Percentiles rank a stretch among this genome's conserved stretches.
These are phyloP conservation scores for Propithecus deckenii DNA, from an alignment of 2,797 vertebrate species.

Conservation along the genomic window DNA sequence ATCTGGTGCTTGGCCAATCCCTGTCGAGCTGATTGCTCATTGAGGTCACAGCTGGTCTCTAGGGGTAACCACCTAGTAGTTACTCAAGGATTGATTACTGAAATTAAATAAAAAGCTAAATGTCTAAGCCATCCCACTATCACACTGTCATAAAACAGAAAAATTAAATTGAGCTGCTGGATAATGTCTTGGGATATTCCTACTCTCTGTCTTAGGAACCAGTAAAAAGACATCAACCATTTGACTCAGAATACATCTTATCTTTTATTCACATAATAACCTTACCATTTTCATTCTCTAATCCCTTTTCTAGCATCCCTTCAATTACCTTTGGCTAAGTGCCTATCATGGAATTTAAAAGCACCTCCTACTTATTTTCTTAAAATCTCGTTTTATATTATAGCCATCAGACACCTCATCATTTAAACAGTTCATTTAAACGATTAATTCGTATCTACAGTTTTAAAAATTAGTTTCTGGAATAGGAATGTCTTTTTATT, in stretches of 20 bases:
- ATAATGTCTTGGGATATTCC: constrained; percentile 27
- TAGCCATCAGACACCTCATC: background rate
- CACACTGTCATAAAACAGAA: constrained; percentile 30
- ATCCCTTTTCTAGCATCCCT: constrained; percentile 16
- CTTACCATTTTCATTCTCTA: constrained; percentile 57
- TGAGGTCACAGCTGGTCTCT: background rate
- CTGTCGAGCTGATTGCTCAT: background rate
- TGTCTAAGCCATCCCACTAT: constrained; percentile 15
- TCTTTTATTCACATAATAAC: constrained; percentile 39
- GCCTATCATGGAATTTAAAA: constrained; percentile 51
- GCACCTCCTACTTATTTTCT: constrained; percentile 12
- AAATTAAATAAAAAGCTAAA: constrained; percentile 50
- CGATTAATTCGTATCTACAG: background rate
- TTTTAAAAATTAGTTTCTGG: constrained; percentile 9
- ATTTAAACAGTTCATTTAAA: constrained; percentile 39
- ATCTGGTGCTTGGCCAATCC: constrained; percentile 38
- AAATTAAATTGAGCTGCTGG: background rate
- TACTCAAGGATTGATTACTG: background rate
- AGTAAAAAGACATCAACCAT: background rate
- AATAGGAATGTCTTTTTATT: background rate
- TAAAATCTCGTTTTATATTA: constrained; percentile 40
- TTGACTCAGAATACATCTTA: background rate
- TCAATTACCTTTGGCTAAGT: constrained; percentile 37
- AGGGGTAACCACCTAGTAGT: background rate
- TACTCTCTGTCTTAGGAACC: constrained; percentile 14